Percentiles rank a stretch among this genome's conserved stretches.
Evolutionary conservation across 2,888 invertebrate species (phyloP).

Genomic region (Eupithecia subfuscata): DNA sequence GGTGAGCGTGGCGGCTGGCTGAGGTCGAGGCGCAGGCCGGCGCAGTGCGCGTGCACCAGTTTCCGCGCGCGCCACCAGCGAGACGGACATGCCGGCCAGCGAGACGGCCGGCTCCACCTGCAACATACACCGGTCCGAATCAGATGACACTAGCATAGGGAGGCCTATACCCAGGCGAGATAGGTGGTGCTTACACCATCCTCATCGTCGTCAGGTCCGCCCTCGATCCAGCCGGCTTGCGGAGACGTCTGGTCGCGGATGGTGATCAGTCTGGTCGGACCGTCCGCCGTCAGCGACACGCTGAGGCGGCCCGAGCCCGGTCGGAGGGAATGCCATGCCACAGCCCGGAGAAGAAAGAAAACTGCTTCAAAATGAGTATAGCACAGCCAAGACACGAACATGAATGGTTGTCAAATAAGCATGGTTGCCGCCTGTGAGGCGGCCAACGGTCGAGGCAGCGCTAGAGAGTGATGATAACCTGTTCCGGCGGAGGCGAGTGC

Average conservation of each 20-base stretch:
- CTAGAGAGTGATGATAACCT: constrained; percentile 8
- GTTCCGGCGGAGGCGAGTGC: constrained; percentile 66
- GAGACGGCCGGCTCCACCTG: constrained; percentile 60
- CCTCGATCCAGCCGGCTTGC: constrained; percentile 65
- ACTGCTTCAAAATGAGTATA: background rate
- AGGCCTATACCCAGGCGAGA: background rate
- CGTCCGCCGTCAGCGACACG: constrained; percentile 91
- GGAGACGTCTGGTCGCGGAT: constrained; percentile 89
- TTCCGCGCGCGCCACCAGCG: constrained; percentile 91
- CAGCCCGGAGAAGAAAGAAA: constrained; percentile 61
- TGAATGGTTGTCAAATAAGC: background rate
- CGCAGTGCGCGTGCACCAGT: constrained; percentile 89
- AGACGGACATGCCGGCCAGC: constrained; percentile 89
- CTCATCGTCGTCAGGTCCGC: constrained; percentile 51
- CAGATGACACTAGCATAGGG: background rate
- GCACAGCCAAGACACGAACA: background rate
- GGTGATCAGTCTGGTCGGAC: constrained; percentile 95
- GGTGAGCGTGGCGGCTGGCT: constrained; percentile 86
- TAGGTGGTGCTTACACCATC: constrained; percentile 20
- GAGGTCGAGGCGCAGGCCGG: constrained; percentile 86
- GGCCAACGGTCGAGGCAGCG: background rate
- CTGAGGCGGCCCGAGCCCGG: constrained; percentile 75
- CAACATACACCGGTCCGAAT: background rate
- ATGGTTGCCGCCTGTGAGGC: background rate
- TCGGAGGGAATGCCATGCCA: constrained; percentile 81